Evolutionary conservation across 2,113 vertebrate species (phyloP), one percentile per base, ranked within the genome.

Genomic region (Sciurus niger): DNA sequence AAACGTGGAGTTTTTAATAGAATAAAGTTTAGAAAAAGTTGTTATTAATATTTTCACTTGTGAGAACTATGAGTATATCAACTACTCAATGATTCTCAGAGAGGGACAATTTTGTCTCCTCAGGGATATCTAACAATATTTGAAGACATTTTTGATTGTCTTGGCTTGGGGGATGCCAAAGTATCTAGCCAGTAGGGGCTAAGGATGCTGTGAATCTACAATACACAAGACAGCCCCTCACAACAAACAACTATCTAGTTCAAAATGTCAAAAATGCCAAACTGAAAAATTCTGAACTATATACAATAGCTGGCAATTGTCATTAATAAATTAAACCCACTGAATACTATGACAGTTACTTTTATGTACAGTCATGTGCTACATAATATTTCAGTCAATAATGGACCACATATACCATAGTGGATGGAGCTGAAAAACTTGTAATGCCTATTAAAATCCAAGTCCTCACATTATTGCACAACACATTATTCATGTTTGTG

Each of bases 21-120:
- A 55, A 84, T n/a, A 92, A 85, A 79, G 28, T 78, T 89, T 84
- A 85, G 46, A 53, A 91, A 91, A 89, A 20, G 82, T 6, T 77
- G 22, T 17, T 65, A 70, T 18, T 58, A 68, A 65, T 68, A 70
- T 79, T 88, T 22, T 22, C 28, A 51, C n/a, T 37, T 68, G 28
- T 77, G 43, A 88, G 46, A 91, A 93, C 25, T 40, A 63, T 96
- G 30, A 89, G 72, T 8, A 12, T 7, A 48, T 74, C 20, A 55
- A 46, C n/a, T 86, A 83, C 1, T 40, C 24, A 74, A 30, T 60
- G 51, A 48, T 60, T 60, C 53, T 92, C 67, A 90, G 14, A 9
- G 0, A 72, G 72, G 48, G 34, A 60, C 6, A 84, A 37, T 17
- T 92, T 4, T 68, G 32, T 22, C 37, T 65, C 58, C 48, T 40